These are phyloP conservation scores for Cephus cinctus DNA, from an alignment of 1,140 invertebrate genomes.

Conservation along the genomic window DNA sequence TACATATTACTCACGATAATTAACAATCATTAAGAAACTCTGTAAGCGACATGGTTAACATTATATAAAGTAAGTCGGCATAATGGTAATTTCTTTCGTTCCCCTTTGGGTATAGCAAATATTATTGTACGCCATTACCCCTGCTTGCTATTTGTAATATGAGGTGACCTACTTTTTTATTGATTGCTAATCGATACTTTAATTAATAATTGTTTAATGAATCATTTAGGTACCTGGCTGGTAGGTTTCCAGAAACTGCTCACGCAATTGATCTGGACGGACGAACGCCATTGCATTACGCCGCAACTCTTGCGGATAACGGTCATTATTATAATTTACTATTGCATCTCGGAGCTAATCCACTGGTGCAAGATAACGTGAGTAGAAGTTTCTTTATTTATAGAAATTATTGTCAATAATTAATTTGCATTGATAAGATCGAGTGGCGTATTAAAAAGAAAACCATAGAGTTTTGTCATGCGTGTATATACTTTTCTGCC, in stretches of 20 bases:
- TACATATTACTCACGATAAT: constrained; percentile 2
- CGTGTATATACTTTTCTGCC: constrained; percentile 28
- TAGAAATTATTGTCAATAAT: too few species aligned
- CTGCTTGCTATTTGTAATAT: too few species aligned
- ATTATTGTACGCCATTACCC: too few species aligned
- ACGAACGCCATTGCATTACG: constrained; percentile 88
- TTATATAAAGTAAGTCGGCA: too few species aligned
- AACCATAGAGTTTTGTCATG: neutral
- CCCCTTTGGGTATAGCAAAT: too few species aligned
- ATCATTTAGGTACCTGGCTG: constrained; percentile 43
- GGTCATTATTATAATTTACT: constrained; percentile 87
- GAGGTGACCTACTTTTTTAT: too few species aligned
- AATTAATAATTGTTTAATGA: constrained; percentile 2
- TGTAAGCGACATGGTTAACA: too few species aligned
- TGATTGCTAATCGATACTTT: neutral
- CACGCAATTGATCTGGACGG: constrained; percentile 75
- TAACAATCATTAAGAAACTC: constrained; percentile 5
- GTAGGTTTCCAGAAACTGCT: constrained; percentile 82
- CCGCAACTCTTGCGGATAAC: constrained; percentile 80
- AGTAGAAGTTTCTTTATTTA: too few species aligned
- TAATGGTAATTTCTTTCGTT: too few species aligned
- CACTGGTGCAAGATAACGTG: constrained; percentile 80
- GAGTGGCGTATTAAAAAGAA: too few species aligned
- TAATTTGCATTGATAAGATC: neutral
- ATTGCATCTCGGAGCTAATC: constrained; percentile 80